Evolutionary conservation across 2,888 invertebrate species (phyloP).

Genomic region (Machimus atricapillus): DNA sequence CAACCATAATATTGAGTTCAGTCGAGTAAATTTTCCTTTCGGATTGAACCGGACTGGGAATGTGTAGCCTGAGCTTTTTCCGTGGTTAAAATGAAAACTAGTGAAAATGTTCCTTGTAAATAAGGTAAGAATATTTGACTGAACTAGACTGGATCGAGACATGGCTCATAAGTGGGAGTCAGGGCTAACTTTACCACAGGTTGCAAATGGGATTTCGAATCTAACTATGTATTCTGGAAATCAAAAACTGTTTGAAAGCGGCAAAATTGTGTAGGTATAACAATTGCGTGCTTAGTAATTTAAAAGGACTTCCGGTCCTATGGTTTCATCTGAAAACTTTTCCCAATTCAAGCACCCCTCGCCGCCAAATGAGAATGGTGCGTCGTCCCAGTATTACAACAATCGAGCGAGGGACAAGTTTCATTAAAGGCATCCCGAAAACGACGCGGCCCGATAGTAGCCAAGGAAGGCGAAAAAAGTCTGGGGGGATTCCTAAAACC

Average conservation of each 20-base stretch:
- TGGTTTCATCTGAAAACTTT: background rate
- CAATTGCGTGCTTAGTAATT: background rate
- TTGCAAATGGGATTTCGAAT: too few species aligned
- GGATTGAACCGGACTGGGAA: too few species aligned
- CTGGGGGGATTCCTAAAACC: conserved; percentile 7
- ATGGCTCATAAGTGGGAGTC: too few species aligned
- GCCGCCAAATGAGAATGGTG: background rate
- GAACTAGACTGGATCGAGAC: too few species aligned
- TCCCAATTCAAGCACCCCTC: background rate
- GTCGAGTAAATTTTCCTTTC: too few species aligned
- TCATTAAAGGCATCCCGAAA: background rate
- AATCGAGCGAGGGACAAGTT: background rate
- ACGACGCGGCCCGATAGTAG: background rate
- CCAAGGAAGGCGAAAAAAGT: background rate
- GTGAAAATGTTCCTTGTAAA: too few species aligned
- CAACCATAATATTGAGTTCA: too few species aligned
- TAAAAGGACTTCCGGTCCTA: background rate
- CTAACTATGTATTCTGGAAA: background rate
- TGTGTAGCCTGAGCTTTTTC: too few species aligned
- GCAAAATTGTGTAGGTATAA: background rate
- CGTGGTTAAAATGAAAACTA: too few species aligned
- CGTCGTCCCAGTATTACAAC: background rate
- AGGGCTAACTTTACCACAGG: too few species aligned
- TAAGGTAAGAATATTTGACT: too few species aligned
- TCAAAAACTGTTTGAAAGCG: background rate